phyloP scores from a whole-genome alignment of 2,888 invertebrate species.

The Anodontia alba region DNA sequence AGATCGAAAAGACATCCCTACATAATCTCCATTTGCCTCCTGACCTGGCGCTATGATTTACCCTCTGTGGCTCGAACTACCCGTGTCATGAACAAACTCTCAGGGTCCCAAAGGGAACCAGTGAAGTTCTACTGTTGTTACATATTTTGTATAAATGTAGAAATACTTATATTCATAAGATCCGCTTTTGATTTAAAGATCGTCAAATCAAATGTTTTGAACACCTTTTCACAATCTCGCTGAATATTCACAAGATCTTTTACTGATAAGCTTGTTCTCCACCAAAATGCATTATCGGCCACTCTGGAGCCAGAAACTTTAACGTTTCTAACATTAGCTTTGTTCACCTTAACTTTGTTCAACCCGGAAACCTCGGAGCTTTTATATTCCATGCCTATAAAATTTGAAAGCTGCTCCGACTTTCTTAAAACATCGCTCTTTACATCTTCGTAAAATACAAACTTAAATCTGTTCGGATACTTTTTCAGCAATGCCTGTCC shows the following conservation, averaged over 20 bases:
- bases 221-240: neutral
- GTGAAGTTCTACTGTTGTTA: too few species aligned
- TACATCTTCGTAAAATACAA: slow-evolving; percentile 54
- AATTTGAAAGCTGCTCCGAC: slow-evolving; percentile 38
- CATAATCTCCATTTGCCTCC: too few species aligned
- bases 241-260: neutral
- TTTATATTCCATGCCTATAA: slow-evolving; percentile 46
- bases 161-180: neutral
- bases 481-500: slow-evolving; percentile 27
- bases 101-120: too few species aligned
- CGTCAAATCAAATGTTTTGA: neutral
- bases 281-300: slow-evolving; percentile 51
- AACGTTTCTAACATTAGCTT: neutral
- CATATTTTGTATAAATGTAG: too few species aligned
- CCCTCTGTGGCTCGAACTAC: too few species aligned
- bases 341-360: slow-evolving; percentile 30
- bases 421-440: slow-evolving; percentile 31
- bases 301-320: neutral
- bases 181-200: neutral
- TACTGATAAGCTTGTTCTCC: slow-evolving; percentile 20
- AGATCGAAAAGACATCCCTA: too few species aligned
- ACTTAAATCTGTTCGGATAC: slow-evolving; percentile 45
- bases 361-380: slow-evolving; percentile 16
- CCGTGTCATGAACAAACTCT: too few species aligned
- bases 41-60: too few species aligned